These are phyloP conservation scores for Geopemphigus sp. DNA, from an alignment of 1,140 invertebrate genomes.

Conservation along the genomic window DNA sequence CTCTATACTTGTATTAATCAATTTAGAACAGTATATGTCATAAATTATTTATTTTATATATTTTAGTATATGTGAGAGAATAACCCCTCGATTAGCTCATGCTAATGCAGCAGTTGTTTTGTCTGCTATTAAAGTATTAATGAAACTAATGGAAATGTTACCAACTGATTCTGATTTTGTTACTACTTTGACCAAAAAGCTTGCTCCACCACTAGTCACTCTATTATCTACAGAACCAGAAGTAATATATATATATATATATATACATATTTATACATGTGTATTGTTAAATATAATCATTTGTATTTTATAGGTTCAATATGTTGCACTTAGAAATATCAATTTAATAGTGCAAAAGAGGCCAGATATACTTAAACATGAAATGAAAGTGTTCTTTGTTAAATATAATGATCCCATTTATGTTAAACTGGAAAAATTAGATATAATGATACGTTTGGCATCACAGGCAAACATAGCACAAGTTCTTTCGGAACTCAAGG, in stretches of 20 bases:
- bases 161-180: conserved; percentile 92
- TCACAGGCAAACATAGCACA: conserved; percentile 98
- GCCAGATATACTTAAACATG: conserved; percentile 98
- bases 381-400: conserved; percentile 99
- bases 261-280: not conserved
- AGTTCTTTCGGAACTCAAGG: conserved; percentile 97
- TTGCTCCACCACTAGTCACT: conserved; percentile 98
- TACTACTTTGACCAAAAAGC: conserved; percentile 88
- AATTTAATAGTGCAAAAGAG: conserved; percentile 99
- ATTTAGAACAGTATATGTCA: not conserved
- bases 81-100: conserved; percentile 95
- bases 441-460: conserved; percentile 99
- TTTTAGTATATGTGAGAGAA: conserved; percentile 90
- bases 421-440: conserved; percentile 98
- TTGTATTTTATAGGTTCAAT: conserved; percentile 67
- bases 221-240: conserved; percentile 97
- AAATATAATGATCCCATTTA: conserved; percentile 99
- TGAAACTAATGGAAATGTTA: conserved; percentile 98
- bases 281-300: not conserved
- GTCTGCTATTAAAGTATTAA: conserved; percentile 94
- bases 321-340: conserved; percentile 97
- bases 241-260: conserved; percentile 55
- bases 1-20: not conserved
- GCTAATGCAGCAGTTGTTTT: conserved; percentile 99
- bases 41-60: not conserved